A percentile compares a stretch with the other conserved stretches of the same genome.
phyloP scores from a whole-genome alignment of 2,888 invertebrate species.

The Nysson spinosus region DNA sequence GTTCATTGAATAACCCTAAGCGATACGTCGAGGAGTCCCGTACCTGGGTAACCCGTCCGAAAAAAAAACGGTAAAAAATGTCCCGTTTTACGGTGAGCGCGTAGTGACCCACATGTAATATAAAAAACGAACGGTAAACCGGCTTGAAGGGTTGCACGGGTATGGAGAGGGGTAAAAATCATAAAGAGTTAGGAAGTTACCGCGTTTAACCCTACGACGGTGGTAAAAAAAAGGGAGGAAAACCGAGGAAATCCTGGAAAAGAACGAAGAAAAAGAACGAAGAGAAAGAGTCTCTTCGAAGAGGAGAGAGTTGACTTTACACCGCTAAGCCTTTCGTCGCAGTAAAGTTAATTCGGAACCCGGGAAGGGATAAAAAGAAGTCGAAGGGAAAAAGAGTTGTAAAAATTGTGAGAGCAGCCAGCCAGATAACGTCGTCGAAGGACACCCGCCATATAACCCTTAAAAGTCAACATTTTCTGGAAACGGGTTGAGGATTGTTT shows the following conservation, averaged over 20 bases:
- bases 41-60: conserved; percentile 22
- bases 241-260: no score
- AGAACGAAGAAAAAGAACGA: not conserved
- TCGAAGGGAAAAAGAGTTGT: conserved; percentile 31
- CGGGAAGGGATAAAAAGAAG: conserved; percentile 37
- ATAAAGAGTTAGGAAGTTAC: no score
- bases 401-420: conserved; percentile 35
- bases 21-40: conserved; percentile 21
- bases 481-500: conserved; percentile 52
- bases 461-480: conserved; percentile 49
- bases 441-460: conserved; percentile 53
- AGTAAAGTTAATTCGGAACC: conserved; percentile 72
- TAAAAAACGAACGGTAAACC: no score
- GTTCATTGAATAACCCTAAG: conserved; percentile 29
- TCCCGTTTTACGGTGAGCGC: conserved; percentile 39
- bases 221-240: no score
- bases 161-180: no score
- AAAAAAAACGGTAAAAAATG: conserved; percentile 50
- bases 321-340: conserved; percentile 72
- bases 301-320: conserved; percentile 69
- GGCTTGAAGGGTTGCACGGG: no score
- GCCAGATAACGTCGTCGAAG: conserved; percentile 23
- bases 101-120: conserved; percentile 46
- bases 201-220: no score
- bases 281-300: conserved; percentile 38